Evolutionary conservation across 2,888 invertebrate species (phyloP).

Genomic region (Rhaphigaster nebulosa): DNA sequence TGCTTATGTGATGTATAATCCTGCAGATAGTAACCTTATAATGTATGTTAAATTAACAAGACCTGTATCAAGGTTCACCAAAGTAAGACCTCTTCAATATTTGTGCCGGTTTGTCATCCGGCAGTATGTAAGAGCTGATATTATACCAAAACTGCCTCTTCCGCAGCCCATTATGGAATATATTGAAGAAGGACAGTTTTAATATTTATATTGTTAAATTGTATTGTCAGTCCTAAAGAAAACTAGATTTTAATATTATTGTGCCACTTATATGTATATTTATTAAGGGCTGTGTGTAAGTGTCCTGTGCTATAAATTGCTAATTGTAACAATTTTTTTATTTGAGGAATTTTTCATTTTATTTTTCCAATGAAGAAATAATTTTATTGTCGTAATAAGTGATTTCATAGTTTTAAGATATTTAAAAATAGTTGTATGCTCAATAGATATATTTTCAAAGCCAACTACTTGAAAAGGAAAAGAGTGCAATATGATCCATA

Average conservation of each 20-base stretch:
- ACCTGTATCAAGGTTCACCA: slow-evolving; percentile 81
- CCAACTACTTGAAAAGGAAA: neutral
- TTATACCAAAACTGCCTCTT: slow-evolving; percentile 79
- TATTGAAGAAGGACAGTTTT: slow-evolving; percentile 69
- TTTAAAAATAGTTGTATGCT: slow-evolving; percentile 9
- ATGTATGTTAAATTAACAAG: slow-evolving; percentile 76
- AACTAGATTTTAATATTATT: neutral
- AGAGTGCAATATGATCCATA: slow-evolving; percentile 3
- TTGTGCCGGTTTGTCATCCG: slow-evolving; percentile 82
- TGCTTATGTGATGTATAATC: slow-evolving; percentile 21
- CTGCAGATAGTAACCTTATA: slow-evolving; percentile 22
- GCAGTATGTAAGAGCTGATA: slow-evolving; percentile 76
- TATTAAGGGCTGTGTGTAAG: slow-evolving; percentile 36
- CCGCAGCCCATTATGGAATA: slow-evolving; percentile 73
- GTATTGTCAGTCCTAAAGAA: neutral
- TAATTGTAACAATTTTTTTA: neutral
- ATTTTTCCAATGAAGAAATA: neutral
- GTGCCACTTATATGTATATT: neutral
- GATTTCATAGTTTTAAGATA: neutral
- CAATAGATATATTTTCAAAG: slow-evolving; percentile 11
- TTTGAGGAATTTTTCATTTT: neutral
- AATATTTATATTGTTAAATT: slow-evolving; percentile 57
- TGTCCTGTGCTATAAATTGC: neutral
- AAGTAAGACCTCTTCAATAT: slow-evolving; percentile 80
- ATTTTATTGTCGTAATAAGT: neutral